Base-by-base conservation (phyloP, 2,797 vertebrate species). In the Typhlichthys eigenmanni region DNA sequence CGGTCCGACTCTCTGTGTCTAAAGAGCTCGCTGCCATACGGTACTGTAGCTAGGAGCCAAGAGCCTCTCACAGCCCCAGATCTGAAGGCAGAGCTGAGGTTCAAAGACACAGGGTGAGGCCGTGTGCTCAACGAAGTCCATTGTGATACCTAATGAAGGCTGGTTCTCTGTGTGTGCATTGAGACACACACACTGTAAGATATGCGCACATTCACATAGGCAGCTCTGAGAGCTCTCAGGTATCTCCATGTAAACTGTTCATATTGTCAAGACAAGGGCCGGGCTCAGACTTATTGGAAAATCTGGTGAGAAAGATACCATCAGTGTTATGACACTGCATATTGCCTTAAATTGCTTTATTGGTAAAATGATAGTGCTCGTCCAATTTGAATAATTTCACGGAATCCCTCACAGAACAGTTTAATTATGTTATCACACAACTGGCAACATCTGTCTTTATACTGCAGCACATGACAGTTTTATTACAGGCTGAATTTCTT, bases 381-480 rank as follows among this genome's bases (percentile, higher is more conserved):
- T 92, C 91, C 93, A 94, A 93, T 93, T 94, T 93, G 89, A 93
- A 94, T 93, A 92, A 93, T 93, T 94, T 92, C 91, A 92, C 92
- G 90, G 92, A 93, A 93, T 93, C 90, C 92, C 89, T 93, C 87
- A 91, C 91, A 89, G 93, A 92, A 92, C 87, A 87, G 89, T 93
- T 94, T 94, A 94, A 94, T 94, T 93, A 93, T 93, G 92, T 94
- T 94, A 94, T 94, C 92, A 92, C 89, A 92, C 93, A 93, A 94
- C 91, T 93, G 86, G 91, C 90, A 94, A 93, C 93, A 94, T 94
- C 92, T 93, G 93, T 94, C 93, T 94, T 94, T 93, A 94, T 94
- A 93, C 88, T 85, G 82, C 87, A 89, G 91, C 93, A 93, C 92
- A 92, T 93, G 93, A 92, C 92, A 94, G 93, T 94, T 95, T 95